Percentiles rank a stretch among this genome's conserved stretches.
Evolutionary conservation across 2,113 vertebrate species (phyloP).

Genomic region (Camelus dromedarius): DNA sequence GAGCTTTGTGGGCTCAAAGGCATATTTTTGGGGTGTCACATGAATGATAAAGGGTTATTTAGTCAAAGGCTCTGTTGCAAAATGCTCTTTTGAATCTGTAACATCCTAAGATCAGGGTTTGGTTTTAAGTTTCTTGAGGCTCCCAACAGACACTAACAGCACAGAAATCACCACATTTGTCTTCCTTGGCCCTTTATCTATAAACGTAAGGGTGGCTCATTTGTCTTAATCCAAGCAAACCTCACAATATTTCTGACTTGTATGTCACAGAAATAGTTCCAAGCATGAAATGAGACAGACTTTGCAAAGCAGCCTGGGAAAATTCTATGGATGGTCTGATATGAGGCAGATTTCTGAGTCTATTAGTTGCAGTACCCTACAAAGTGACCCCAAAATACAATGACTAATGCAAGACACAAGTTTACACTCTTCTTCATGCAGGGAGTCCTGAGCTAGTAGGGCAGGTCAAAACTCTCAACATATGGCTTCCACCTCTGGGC

Average conservation of each 20-base stretch:
- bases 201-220: neutral
- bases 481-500: neutral
- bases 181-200: neutral
- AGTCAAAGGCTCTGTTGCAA: neutral
- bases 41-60: neutral
- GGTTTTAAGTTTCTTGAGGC: too few species aligned
- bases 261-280: neutral
- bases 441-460: neutral
- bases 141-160: too few species aligned
- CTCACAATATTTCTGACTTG: neutral
- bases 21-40: accelerated
- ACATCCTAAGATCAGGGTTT: neutral
- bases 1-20: neutral
- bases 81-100: neutral
- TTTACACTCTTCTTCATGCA: neutral
- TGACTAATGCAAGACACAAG: neutral
- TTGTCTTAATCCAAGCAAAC: neutral
- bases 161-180: neutral
- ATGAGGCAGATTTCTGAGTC: neutral
- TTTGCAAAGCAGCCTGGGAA: neutral
- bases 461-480: neutral
- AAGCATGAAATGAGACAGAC: neutral
- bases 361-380: neutral
- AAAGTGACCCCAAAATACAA: neutral
- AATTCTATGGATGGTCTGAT: neutral